phyloP scores from a whole-genome alignment of 2,797 vertebrate species.

The Tapirus indicus region DNA sequence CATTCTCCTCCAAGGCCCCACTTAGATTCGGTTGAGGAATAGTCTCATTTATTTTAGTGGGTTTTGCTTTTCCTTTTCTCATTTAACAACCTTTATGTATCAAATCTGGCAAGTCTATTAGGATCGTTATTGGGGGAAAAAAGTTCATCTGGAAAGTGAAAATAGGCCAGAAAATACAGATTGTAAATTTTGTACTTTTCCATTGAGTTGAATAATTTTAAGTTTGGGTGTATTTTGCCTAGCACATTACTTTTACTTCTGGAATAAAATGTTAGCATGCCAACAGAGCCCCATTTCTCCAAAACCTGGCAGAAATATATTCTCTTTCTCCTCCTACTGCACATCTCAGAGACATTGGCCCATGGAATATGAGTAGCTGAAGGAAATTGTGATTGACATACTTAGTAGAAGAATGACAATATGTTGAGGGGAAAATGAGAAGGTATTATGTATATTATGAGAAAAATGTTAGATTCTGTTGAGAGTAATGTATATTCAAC shows the following conservation, averaged over 20 bases:
- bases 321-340: not conserved
- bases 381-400: conserved; percentile 35
- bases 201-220: not conserved
- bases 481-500: conserved; percentile 40
- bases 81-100: conserved; percentile 76
- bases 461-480: conserved; percentile 7
- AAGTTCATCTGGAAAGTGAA: conserved; percentile 63
- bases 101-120: conserved; percentile 81
- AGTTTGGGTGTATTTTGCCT: not conserved
- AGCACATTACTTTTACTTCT: not conserved
- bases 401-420: conserved; percentile 47
- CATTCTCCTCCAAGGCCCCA: not conserved
- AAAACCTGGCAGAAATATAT: conserved; percentile 32
- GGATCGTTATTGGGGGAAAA: conserved; percentile 40
- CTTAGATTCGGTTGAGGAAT: not conserved
- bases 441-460: not conserved
- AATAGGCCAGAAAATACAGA: conserved; percentile 49
- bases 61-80: conserved; percentile 61
- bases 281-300: not conserved
- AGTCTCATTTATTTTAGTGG: not conserved
- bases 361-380: not conserved
- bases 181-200: conserved; percentile 55
- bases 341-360: not conserved
- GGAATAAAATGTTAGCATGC: not conserved
- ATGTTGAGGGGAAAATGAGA: not conserved